A percentile compares a stretch with the other conserved stretches of the same genome.
These are phyloP conservation scores for Orbicella faveolata DNA, from an alignment of 64 coral and sea anemone species.

Conservation along the genomic window DNA sequence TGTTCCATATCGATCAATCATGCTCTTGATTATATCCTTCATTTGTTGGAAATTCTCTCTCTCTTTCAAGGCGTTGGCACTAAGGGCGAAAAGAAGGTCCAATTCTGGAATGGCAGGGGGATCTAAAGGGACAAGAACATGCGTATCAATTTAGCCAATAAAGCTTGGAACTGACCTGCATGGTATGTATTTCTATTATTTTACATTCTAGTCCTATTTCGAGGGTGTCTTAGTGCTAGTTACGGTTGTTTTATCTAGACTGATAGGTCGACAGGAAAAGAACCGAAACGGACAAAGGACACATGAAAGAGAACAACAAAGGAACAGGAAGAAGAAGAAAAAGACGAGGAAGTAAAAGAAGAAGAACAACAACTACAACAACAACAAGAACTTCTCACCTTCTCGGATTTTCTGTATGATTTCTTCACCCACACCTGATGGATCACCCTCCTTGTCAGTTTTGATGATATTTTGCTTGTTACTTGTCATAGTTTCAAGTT, in stretches of 20 bases:
- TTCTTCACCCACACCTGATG: constrained; percentile 30
- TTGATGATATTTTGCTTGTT: constrained; percentile 55
- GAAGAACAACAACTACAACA: background rate
- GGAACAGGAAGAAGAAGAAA: background rate
- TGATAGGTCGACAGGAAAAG: no score
- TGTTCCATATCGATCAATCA: constrained; percentile 60
- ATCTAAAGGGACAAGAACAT: constrained; percentile 19
- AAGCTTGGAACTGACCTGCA: no score
- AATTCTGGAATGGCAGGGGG: constrained; percentile 40
- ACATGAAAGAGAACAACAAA: background rate
- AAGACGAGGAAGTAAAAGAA: background rate
- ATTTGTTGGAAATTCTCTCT: constrained; percentile 53
- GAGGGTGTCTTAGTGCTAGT: no score
- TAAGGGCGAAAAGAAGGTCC: constrained; percentile 58
- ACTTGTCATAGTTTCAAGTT: constrained; percentile 32
- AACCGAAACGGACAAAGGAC: background rate
- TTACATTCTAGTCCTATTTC: no score
- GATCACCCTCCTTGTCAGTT: constrained; percentile 36
- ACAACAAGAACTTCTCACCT: constrained; percentile 23
- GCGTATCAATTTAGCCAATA: background rate
- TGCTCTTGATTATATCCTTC: constrained; percentile 51
- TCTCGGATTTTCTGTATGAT: constrained; percentile 47
- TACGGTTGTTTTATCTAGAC: no score
- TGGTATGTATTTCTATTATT: no score
- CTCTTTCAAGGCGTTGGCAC: constrained; percentile 33